A percentile compares a stretch with the other conserved stretches of the same genome.
phyloP scores from a whole-genome alignment of 2,113 vertebrate genomes.

The Laticauda laticaudata region DNA sequence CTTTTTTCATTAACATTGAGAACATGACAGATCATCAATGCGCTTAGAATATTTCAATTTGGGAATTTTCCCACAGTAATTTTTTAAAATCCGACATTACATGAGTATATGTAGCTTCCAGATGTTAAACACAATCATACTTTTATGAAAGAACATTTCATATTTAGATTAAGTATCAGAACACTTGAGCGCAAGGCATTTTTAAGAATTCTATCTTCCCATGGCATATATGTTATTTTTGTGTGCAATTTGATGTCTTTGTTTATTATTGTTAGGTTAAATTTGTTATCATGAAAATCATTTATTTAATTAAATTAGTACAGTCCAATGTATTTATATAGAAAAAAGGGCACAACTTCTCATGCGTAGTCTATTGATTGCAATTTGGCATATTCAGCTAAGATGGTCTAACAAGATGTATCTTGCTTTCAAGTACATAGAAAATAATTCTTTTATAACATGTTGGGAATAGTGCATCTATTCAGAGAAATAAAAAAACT shows the following conservation, averaged over 20 bases:
- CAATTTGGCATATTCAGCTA: slow-evolving; percentile 6
- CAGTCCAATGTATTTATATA: neutral
- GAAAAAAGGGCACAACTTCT: neutral
- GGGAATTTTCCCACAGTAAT: neutral
- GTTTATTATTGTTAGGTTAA: slow-evolving; percentile 18
- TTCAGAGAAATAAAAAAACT: neutral
- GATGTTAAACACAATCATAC: slow-evolving; percentile 64
- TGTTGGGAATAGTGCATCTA: neutral
- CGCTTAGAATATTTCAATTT: slow-evolving; percentile 39
- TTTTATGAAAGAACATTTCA: slow-evolving; percentile 10
- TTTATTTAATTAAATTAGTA: neutral
- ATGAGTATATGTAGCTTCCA: slow-evolving; percentile 60
- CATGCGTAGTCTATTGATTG: neutral
- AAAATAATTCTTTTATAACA: neutral
- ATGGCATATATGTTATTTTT: neutral
- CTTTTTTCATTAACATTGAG: slow-evolving; percentile 57
- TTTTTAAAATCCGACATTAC: slow-evolving; percentile 35
- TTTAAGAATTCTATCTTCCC: slow-evolving; percentile 4
- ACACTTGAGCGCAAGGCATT: slow-evolving; percentile 25
- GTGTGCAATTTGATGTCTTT: slow-evolving; percentile 15
- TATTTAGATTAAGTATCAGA: neutral
- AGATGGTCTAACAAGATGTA: neutral
- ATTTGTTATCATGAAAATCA: neutral
- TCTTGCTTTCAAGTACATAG: neutral
- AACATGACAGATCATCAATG: slow-evolving; percentile 28